Base-by-base conservation (phyloP, 1,140 invertebrate genomes). In the Drosophila sp. region DNA sequence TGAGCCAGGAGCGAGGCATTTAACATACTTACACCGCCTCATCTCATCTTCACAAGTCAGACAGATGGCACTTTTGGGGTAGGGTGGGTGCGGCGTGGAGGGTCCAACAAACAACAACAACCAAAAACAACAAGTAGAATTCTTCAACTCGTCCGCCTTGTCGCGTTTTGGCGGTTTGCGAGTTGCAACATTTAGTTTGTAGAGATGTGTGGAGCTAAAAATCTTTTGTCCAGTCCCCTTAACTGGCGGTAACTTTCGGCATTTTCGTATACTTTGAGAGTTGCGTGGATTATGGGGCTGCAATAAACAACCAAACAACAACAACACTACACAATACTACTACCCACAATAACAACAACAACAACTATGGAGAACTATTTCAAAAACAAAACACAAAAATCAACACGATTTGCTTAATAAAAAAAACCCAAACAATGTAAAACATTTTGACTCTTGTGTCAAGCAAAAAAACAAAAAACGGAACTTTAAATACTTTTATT, bases 381-480 rank as follows among this genome's bases (percentile, higher is more conserved):
- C 67, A 89, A 50, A 70, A 60, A 70, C 79, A 33, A 73, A 79
- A 70, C 75, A 80, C 70, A 69, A 73, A 79, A 71, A 80, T 73
- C 67, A 68, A 44, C 23, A 50, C 44, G 23, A 79, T 75, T 89
- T 90, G 82, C 84, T 87, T 90, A 81, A 90, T 76, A 70, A 30
- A 84, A 75, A 74, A 77, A 72, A 91, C 78, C 72, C 77, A 78
- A 82, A 86, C 63, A 86, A 91, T 90, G 85, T 90, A 82, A 90
- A 91, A 91, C 85, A 91, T 91, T 91, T 91, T 90, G 86, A 72
- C 85, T 86, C 86, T 81, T 90, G 83, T 87, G 83, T 90, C 86
- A 76, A 90, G 78, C 85, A 90, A 89, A 90, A 68, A 79, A 79
- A 50, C 35, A 67, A 74, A 65, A 86, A 82, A 58, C 17, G 17